A percentile compares a stretch with the other conserved stretches of the same genome.
Evolutionary conservation across 2,888 invertebrate species (phyloP).

Genomic region (Hartigia nigra): DNA sequence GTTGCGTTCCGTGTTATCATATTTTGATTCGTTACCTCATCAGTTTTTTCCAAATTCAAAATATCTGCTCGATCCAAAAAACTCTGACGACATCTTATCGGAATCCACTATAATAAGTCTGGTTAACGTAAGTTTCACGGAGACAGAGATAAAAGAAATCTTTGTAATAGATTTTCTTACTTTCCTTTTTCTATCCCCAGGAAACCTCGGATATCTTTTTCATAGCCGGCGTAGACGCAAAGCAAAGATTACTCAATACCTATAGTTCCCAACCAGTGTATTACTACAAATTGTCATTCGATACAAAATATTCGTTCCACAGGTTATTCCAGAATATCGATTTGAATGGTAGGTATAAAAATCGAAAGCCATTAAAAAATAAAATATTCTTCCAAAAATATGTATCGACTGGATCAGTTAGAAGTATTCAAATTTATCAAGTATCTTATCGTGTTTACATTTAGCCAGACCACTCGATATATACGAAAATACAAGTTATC

Average conservation of each 20-base stretch:
- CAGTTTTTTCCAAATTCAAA: neutral
- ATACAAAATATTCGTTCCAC: slow-evolving; percentile 26
- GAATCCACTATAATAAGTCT: neutral
- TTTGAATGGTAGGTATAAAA: slow-evolving; percentile 23
- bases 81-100: neutral
- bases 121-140: neutral
- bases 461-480: neutral
- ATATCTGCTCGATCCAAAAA: neutral
- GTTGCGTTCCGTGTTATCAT: neutral
- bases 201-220: slow-evolving; percentile 29
- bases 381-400: neutral
- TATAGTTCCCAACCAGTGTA: slow-evolving; percentile 31
- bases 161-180: neutral
- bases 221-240: slow-evolving; percentile 37
- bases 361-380: neutral
- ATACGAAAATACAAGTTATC: neutral
- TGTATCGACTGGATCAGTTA: neutral
- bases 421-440: neutral
- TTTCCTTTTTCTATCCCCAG: slow-evolving; percentile 13
- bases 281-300: slow-evolving; percentile 41
- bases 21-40: neutral
- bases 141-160: neutral
- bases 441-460: neutral
- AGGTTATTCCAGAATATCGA: slow-evolving; percentile 15
- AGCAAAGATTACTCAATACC: slow-evolving; percentile 32